Evolutionary conservation across 2,888 invertebrate species (phyloP), one percentile per base, ranked within the genome.

Genomic region (Himalopsyche kuldschensis): DNA sequence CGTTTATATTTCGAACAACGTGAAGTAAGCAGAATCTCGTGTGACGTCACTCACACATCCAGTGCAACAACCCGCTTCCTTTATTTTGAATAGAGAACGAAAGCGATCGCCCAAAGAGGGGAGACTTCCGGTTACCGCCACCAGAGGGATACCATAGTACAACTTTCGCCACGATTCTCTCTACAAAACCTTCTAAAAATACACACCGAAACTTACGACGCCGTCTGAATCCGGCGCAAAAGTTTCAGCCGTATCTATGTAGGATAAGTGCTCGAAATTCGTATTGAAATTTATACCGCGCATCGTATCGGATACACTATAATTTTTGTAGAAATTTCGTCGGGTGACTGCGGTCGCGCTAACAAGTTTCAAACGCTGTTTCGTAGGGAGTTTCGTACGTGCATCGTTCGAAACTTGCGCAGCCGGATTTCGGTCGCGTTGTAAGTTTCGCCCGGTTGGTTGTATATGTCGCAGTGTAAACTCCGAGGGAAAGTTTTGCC

Each of bases 401-500:
- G 30, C 17, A 4, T 20, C 78, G n/a, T 11, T 69, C 63, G 75
- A 82, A 82, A 82, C 46, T 82, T 69, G 35, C 30, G 76, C 24
- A 32, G 76, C 76, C 41, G 76, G 69, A 69, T 69, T 69, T 48
- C n/a, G 32, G 31, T 10, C 30, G 76, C 5, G 47, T 24, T n/a
- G 48, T 48, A 47, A 77, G 47, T 35, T 80, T 75, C 41, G 35
- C 32, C 27, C 82, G 82, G 55, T 41, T 41, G 41, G 20, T 31
- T 63, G 69, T 30, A 69, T 82, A 69, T 82, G 30, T 46, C 47
- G 75, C 20, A 63, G 30, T 48, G 69, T 30, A 63, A 32, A 69
- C 24, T 47, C 20, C 24, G 77, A 77, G 77, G 77, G 31, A 87
- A 89, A 89, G 89, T 89, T 90, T 89, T 89, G 89, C 89, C 89